Conservation (phyloP, 2,113 vertebrate genomes). For the Mugil cephalus region DNA sequence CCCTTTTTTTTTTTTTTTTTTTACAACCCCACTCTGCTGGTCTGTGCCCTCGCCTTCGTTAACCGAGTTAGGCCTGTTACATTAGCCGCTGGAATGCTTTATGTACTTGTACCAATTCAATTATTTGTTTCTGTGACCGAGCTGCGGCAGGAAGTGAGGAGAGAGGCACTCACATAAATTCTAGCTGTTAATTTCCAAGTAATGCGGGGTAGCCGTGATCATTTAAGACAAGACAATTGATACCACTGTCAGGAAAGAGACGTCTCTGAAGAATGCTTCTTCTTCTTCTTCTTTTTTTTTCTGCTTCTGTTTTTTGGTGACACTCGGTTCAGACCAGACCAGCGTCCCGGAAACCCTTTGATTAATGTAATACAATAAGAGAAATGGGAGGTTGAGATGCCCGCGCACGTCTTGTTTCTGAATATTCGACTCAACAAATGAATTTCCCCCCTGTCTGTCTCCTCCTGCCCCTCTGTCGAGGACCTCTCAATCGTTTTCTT, state of each 20-base stretch:
- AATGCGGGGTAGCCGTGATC: conserved; percentile 89
- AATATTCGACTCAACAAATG: conserved; percentile 92
- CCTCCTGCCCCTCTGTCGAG: conserved; percentile 69
- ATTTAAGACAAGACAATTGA: conserved; percentile 88
- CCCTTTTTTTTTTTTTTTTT: conserved; percentile 45
- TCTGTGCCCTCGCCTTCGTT: conserved; percentile 79
- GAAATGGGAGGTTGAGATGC: conserved; percentile 89
- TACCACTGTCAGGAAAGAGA: conserved; percentile 86
- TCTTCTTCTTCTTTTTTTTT: conserved; percentile 18
- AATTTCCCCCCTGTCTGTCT: conserved; percentile 70
- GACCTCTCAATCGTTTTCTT: conserved; percentile 93
- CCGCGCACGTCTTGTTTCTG: conserved; percentile 89
- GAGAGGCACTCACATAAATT: conserved; percentile 88
- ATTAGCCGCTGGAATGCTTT: conserved; percentile 88
- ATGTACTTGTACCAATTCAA: conserved; percentile 90
- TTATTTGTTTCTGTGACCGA: conserved; percentile 88
- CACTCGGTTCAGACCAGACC: conserved; percentile 86
- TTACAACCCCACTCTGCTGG: conserved; percentile 74
- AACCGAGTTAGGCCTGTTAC: conserved; percentile 87
- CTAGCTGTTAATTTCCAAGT: conserved; percentile 91
- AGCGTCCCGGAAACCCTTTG: conserved; percentile 89
- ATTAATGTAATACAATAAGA: conserved; percentile 95
- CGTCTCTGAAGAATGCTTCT: conserved; percentile 82
- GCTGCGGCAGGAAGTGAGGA: conserved; percentile 72
- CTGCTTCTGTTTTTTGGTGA: conserved; percentile 82